These are phyloP conservation scores for Schizaphis graminum DNA, from an alignment of 2,888 invertebrate genomes.

Conservation along the genomic window DNA sequence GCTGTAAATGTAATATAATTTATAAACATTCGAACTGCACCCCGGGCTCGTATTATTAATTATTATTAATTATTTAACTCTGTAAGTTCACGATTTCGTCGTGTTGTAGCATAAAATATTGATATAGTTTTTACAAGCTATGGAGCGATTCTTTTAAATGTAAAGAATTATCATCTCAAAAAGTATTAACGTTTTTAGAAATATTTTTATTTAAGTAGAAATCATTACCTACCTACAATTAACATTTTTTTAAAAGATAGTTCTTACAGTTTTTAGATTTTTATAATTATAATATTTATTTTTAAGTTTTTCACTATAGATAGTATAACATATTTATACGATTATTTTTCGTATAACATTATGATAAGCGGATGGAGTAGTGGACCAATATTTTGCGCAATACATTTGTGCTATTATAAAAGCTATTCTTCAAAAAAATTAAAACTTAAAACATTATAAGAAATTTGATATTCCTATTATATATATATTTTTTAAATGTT, in stretches of 20 bases:
- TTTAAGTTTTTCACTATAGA: background rate
- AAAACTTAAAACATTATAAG: background rate
- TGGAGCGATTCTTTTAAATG: background rate
- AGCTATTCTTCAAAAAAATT: background rate
- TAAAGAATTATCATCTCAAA: background rate
- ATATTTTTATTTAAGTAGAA: background rate
- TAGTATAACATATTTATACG: too few species aligned
- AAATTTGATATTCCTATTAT: background rate
- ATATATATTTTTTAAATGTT: background rate
- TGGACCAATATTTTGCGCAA: background rate
- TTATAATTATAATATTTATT: too few species aligned
- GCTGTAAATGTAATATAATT: background rate
- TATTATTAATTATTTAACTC: background rate
- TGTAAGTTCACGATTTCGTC: background rate
- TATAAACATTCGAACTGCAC: background rate
- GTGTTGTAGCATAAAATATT: background rate
- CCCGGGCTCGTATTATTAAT: constrained; percentile 4
- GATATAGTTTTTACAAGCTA: background rate
- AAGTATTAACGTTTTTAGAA: background rate
- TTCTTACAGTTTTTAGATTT: background rate
- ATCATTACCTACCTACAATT: background rate
- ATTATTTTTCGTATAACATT: too few species aligned
- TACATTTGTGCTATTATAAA: background rate
- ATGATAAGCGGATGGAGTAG: background rate
- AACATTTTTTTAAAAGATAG: background rate